phyloP scores from a whole-genome alignment of 2,113 vertebrate species.

The Cyphomyrus discorhynchus region DNA sequence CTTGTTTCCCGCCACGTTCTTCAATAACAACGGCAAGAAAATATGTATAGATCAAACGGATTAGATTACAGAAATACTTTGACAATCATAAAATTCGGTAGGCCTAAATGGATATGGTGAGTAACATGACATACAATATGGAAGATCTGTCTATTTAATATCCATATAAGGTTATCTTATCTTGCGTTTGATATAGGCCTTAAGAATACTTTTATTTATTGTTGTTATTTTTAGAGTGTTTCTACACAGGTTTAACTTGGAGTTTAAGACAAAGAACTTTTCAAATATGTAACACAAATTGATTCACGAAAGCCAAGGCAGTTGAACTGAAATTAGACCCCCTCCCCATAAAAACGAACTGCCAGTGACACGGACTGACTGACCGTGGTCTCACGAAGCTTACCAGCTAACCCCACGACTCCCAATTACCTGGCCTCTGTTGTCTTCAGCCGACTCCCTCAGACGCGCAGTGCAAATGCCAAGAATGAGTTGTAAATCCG shows the following conservation, averaged over 20 bases:
- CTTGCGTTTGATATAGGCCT: not conserved
- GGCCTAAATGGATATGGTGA: not conserved
- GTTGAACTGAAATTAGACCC: not conserved
- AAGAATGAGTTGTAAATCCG: slow-evolving; percentile 5
- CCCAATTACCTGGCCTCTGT: slow-evolving; percentile 16
- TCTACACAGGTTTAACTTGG: not conserved
- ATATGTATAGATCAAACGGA: not conserved
- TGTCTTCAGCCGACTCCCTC: not conserved
- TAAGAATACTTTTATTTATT: not conserved
- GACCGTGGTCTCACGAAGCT: slow-evolving; percentile 8
- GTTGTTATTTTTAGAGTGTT: not conserved
- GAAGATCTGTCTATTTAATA: not conserved
- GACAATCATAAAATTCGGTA: not conserved
- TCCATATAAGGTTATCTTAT: not conserved
- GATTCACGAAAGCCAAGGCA: not conserved
- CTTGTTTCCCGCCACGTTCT: not conserved
- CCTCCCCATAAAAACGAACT: not conserved
- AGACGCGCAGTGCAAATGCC: not conserved
- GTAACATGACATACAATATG: not conserved
- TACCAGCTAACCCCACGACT: slow-evolving; percentile 11
- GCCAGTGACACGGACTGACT: not conserved
- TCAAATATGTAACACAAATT: not conserved
- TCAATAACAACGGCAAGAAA: not conserved
- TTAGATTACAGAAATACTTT: not conserved
- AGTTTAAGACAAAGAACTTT: not conserved